These are phyloP conservation scores for Heterohyrax brucei DNA, from an alignment of 2,797 vertebrate species.

Conservation along the genomic window DNA sequence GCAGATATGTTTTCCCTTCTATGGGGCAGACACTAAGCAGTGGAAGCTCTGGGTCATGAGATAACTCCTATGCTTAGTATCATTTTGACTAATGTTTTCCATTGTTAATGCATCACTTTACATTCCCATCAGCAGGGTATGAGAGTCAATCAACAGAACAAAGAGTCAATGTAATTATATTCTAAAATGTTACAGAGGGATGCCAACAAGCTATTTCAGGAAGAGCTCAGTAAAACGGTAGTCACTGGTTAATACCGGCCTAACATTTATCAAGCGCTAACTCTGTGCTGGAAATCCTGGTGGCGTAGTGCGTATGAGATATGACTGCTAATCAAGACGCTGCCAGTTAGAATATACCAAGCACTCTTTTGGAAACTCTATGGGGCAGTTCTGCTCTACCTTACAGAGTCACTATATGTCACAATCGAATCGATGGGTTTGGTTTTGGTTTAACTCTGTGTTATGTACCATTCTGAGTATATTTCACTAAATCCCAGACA, in stretches of 20 bases:
- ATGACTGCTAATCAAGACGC: no score
- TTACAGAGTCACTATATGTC: no score
- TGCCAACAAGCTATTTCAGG: not conserved
- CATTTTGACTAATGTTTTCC: slow-evolving; percentile 29
- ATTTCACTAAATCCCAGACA: slow-evolving; percentile 56
- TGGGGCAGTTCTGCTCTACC: no score
- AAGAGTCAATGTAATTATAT: not conserved
- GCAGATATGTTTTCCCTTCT: not conserved
- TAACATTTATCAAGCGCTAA: not conserved
- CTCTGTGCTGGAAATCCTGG: not conserved
- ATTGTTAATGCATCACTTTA: not conserved
- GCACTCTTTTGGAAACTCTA: no score
- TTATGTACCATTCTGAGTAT: not conserved
- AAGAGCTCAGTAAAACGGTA: not conserved
- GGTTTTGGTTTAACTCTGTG: not conserved
- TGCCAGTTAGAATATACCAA: no score
- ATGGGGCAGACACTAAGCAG: not conserved
- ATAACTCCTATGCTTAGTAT: not conserved
- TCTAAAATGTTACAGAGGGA: slow-evolving; percentile 43
- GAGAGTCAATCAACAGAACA: slow-evolving; percentile 32
- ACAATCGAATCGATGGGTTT: no score
- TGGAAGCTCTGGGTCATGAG: not conserved
- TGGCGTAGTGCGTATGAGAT: no score
- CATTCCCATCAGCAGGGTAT: not conserved
- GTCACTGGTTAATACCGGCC: not conserved